Evolutionary conservation across 1,140 invertebrate genomes (phyloP).

Genomic region (Drosophila ambigua): DNA sequence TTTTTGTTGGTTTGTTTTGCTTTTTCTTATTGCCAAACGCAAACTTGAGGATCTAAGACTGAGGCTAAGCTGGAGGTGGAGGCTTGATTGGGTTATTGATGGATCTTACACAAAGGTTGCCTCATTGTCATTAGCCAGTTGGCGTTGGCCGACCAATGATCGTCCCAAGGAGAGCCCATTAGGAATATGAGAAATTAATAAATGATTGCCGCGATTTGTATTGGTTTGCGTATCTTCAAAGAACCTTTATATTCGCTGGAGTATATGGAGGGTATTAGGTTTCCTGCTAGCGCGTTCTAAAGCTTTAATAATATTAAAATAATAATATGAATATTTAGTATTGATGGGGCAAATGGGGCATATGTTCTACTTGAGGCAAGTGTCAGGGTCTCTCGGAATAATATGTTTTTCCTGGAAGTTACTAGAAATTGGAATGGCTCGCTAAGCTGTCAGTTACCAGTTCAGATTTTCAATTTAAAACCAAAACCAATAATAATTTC

Average conservation of each 20-base stretch:
- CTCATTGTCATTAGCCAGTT: conserved; percentile 54
- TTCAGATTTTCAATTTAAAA: conserved; percentile 43
- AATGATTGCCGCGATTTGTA: conserved; percentile 11
- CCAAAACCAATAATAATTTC: conserved; percentile 31
- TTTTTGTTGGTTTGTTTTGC: not conserved
- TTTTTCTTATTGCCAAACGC: conserved; percentile 21
- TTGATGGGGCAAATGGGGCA: too few relatives aligned
- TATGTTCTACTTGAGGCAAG: too few relatives aligned
- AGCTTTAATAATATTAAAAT: too few relatives aligned
- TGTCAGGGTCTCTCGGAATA: too few relatives aligned
- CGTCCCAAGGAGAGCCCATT: conserved; percentile 37
- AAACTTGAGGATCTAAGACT: conserved; percentile 33
- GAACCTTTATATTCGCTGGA: too few relatives aligned
- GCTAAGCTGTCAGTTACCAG: conserved; percentile 30
- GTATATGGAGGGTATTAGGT: too few relatives aligned
- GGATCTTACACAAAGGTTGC: conserved; percentile 46
- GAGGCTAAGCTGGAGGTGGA: conserved; percentile 21
- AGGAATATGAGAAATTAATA: conserved; percentile 31
- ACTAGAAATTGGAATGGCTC: too few relatives aligned
- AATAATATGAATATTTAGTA: too few relatives aligned
- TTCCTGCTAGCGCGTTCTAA: too few relatives aligned
- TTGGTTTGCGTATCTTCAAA: not conserved
- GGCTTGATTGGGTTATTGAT: conserved; percentile 49
- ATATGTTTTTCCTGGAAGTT: too few relatives aligned
- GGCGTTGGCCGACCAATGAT: conserved; percentile 26